Percentiles rank a stretch among this genome's conserved stretches.
phyloP scores from a whole-genome alignment of 2,797 vertebrate genomes.

The Bothrops alternatus region DNA sequence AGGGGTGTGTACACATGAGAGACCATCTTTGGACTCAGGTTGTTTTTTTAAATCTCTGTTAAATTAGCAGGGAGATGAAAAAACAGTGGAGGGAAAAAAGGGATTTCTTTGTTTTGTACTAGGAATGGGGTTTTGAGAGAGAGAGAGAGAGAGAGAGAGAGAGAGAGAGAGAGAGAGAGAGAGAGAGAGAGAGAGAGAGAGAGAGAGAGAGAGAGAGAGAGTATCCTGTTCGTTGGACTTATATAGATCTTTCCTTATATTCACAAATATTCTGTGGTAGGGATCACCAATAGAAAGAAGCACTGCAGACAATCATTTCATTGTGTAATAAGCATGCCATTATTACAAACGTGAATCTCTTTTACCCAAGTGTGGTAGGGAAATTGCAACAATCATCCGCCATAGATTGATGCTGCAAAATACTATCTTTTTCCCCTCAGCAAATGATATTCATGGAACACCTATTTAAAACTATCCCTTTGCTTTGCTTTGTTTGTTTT shows the following conservation, averaged over 20 bases:
- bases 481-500: neutral
- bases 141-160: too few relatives aligned
- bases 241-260: neutral
- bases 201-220: too few relatives aligned
- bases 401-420: neutral
- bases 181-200: too few relatives aligned
- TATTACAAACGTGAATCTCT: neutral
- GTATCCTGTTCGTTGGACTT: neutral
- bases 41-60: conserved; percentile 35
- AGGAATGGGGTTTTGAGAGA: neutral
- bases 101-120: neutral
- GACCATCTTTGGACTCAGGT: neutral
- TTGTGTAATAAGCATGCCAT: neutral
- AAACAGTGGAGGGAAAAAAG: conserved; percentile 3
- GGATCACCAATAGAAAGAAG: neutral
- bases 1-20: neutral
- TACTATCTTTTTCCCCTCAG: neutral
- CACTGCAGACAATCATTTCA: neutral
- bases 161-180: too few relatives aligned
- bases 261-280: neutral
- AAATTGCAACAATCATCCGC: neutral
- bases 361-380: neutral
- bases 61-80: conserved; percentile 48
- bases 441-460: neutral
- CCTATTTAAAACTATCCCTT: neutral